Evolutionary conservation across 2,113 vertebrate genomes (phyloP).

Genomic region (Chaetura pelagica): DNA sequence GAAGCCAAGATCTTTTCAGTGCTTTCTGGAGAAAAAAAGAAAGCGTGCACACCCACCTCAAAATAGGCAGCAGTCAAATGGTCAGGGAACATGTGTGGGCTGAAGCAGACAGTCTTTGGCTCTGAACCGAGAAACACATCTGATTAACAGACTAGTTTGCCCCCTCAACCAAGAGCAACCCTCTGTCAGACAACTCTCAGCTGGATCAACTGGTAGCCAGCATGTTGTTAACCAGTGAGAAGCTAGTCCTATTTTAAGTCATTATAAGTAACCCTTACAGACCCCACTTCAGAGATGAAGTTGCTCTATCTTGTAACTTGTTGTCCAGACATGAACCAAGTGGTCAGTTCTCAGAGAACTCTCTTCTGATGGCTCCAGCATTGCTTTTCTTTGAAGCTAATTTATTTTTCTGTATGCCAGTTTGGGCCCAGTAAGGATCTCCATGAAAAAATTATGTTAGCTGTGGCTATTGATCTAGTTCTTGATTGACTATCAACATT

Average conservation of each 20-base stretch:
- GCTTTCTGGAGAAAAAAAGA: neutral
- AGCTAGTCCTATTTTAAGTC: neutral
- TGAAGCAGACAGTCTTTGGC: neutral
- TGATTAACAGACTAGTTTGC: neutral
- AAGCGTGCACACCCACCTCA: neutral
- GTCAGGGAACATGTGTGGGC: conserved; percentile 2
- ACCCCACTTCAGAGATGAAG: neutral
- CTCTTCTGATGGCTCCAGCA: accelerated
- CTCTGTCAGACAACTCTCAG: neutral
- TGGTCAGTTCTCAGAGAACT: neutral
- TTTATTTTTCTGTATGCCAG: neutral
- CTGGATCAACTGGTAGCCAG: neutral
- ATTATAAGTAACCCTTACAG: neutral
- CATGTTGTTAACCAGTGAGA: neutral
- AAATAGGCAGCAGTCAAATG: neutral
- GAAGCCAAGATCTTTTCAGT: neutral
- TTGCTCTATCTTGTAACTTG: neutral
- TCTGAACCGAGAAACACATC: neutral
- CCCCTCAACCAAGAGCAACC: neutral
- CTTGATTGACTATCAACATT: neutral
- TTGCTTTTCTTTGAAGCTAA: neutral
- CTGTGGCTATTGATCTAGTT: neutral
- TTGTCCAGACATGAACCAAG: neutral
- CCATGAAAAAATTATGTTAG: neutral
- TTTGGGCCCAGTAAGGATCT: neutral